A percentile compares a stretch with the other conserved stretches of the same genome.
Conservation (phyloP, 1,140 invertebrate genomes). For the Ruditapes philippinarum region DNA sequence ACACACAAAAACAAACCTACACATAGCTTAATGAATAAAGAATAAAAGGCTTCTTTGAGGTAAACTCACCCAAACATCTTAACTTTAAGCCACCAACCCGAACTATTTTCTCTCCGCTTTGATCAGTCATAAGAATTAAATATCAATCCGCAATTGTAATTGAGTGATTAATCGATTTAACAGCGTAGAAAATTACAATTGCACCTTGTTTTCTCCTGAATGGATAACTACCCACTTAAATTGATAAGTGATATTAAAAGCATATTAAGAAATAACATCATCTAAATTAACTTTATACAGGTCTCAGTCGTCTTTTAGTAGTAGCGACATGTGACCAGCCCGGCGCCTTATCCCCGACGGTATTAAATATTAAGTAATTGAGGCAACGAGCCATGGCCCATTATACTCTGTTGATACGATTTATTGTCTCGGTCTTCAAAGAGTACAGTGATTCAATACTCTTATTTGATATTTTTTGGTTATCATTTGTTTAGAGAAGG, state of each 20-base stretch:
- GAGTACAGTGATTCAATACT: background rate
- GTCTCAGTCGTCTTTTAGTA: background rate
- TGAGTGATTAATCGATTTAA: constrained; percentile 18
- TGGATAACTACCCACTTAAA: constrained; percentile 21
- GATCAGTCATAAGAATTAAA: constrained; percentile 37
- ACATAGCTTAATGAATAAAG: too few species aligned
- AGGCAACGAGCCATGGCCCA: constrained; percentile 26
- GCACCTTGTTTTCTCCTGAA: constrained; percentile 10
- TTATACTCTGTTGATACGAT: constrained; percentile 1
- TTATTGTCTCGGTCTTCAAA: constrained; percentile 56
- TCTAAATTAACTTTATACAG: constrained; percentile 27
- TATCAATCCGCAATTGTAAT: constrained; percentile 23
- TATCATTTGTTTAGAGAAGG: too few species aligned
- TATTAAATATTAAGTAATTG: constrained; percentile 52
- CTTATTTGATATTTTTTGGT: constrained; percentile 5
- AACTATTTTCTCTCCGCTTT: background rate
- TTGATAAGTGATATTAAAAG: constrained; percentile 64
- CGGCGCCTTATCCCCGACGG: constrained; percentile 6
- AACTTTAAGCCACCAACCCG: background rate
- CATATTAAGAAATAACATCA: constrained; percentile 45
- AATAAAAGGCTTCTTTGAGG: background rate
- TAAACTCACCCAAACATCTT: background rate
- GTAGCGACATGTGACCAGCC: background rate
- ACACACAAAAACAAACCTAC: too few species aligned
- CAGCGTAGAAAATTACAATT: constrained; percentile 48